Percentiles rank a stretch among this genome's conserved stretches.
Conservation (phyloP, 2,113 vertebrate species). For the Hirundichthys speculiger region DNA sequence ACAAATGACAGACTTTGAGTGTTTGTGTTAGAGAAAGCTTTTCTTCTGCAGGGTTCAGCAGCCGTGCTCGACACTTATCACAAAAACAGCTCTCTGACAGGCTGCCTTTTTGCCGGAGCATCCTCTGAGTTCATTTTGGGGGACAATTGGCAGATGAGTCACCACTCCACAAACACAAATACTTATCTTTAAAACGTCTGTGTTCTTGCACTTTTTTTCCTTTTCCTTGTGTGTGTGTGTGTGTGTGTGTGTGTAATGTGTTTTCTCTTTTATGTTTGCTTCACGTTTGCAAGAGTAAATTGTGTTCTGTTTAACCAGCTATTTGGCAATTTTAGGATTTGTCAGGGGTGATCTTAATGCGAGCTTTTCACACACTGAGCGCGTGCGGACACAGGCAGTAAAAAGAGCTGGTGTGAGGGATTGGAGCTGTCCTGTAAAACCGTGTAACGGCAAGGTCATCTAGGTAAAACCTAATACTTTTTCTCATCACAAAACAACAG, state of each 20-base stretch:
- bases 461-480: constrained; percentile 23
- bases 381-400: background rate
- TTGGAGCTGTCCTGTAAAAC: constrained; percentile 5
- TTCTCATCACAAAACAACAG: constrained; percentile 8
- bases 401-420: background rate
- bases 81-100: constrained; percentile 32
- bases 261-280: too few species aligned
- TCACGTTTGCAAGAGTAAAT: too few species aligned
- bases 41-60: constrained; percentile 43
- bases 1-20: constrained; percentile 46
- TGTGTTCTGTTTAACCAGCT: background rate
- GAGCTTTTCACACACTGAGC: too few species aligned
- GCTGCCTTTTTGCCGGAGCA: constrained; percentile 19
- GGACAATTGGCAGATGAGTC: constrained; percentile 53
- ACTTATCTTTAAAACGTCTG: constrained; percentile 1
- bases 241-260: too few species aligned
- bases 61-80: constrained; percentile 24
- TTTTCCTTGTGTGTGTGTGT: too few species aligned
- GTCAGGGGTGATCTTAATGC: too few species aligned
- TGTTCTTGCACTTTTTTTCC: background rate
- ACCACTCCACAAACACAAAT: constrained; percentile 41
- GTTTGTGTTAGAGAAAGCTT: constrained; percentile 49
- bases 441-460: constrained; percentile 49
- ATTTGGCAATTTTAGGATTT: background rate
- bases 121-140: background rate